Conservation (phyloP, 2,113 vertebrate species). For the Stigmatopora argus region DNA sequence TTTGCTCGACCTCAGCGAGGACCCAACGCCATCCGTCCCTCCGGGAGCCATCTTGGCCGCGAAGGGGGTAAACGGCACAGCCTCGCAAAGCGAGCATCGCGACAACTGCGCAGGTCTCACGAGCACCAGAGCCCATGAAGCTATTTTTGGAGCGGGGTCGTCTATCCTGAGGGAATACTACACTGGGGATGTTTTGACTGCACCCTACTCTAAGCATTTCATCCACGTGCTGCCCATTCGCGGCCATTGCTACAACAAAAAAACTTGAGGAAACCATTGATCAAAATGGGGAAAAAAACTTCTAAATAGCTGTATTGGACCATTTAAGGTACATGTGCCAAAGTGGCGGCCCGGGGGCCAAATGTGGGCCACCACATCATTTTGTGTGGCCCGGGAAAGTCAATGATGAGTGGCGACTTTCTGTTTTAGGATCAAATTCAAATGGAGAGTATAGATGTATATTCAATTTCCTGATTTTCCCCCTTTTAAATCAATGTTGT, state of each 20-base stretch:
- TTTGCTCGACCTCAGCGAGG: too few relatives aligned
- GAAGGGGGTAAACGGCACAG: constrained; percentile 22
- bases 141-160: constrained; percentile 37
- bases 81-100: constrained; percentile 23
- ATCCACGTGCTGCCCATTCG: neutral
- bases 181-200: constrained; percentile 1
- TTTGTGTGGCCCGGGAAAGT: too few relatives aligned
- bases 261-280: neutral
- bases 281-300: neutral
- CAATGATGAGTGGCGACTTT: too few relatives aligned
- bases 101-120: constrained; percentile 20
- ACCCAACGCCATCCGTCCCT: neutral
- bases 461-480: too few relatives aligned
- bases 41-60: constrained; percentile 11
- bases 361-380: too few relatives aligned
- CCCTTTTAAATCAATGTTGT: too few relatives aligned
- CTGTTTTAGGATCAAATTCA: too few relatives aligned
- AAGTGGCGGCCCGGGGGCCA: too few relatives aligned
- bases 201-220: neutral
- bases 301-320: neutral
- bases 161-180: constrained; percentile 17
- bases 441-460: too few relatives aligned
- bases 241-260: neutral
- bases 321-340: too few relatives aligned
- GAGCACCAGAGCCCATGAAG: constrained; percentile 1